Percentiles rank a stretch among this genome's conserved stretches.
Evolutionary conservation across 1,140 invertebrate species (phyloP).

Genomic region (Physella acuta): DNA sequence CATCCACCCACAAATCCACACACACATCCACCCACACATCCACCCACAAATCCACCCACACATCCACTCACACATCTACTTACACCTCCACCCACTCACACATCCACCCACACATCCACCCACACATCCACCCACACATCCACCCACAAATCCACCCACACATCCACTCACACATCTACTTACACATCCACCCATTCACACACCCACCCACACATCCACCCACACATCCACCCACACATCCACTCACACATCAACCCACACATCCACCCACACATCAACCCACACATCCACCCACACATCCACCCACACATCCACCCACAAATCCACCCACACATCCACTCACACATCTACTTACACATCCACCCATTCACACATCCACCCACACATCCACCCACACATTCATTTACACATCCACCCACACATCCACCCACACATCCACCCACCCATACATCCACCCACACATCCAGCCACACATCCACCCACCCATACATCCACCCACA

Average conservation of each 20-base stretch:
- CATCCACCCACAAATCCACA: constrained; percentile 8
- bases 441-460: not conserved
- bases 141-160: not conserved
- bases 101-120: not conserved
- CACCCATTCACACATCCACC: not conserved
- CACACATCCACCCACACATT: not conserved
- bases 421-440: constrained; percentile 2
- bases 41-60: constrained; percentile 4
- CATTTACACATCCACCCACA: not conserved
- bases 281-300: not conserved
- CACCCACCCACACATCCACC: not conserved
- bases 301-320: not conserved
- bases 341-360: not conserved
- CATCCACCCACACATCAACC: not conserved
- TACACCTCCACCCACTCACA: not conserved
- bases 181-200: not conserved
- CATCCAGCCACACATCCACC: not conserved
- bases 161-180: not conserved
- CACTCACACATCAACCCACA: not conserved
- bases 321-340: not conserved
- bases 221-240: not conserved
- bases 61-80: not conserved
- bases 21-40: not conserved
- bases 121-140: constrained; percentile 3
- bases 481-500: constrained; percentile 2